A percentile compares a stretch with the other conserved stretches of the same genome.
These are phyloP conservation scores for Drosophila borborema DNA, from an alignment of 2,888 invertebrate genomes.

Conservation along the genomic window DNA sequence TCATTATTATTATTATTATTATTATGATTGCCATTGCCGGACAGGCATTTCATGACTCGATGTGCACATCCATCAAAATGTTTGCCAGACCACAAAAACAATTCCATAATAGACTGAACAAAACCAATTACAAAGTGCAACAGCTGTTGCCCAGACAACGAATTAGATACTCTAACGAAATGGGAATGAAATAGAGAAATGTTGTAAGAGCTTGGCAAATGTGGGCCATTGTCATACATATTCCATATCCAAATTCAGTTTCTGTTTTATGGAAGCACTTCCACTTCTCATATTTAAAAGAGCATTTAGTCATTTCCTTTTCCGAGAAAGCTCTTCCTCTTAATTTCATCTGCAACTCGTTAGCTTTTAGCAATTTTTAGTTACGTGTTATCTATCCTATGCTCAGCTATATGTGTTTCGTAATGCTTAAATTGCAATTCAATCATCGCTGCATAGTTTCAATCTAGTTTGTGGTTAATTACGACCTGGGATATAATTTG, in stretches of 20 bases:
- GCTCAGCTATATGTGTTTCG: not conserved
- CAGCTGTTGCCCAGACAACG: not conserved
- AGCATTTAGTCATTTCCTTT: not conserved
- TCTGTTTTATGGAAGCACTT: not conserved
- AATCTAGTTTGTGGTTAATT: slow-evolving; percentile 30
- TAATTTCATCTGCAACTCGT: not conserved
- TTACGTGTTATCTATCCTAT: not conserved
- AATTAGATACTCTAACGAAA: not conserved
- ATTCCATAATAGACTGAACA: slow-evolving; percentile 27
- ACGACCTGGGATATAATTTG: slow-evolving; percentile 3
- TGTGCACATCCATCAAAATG: slow-evolving; percentile 56
- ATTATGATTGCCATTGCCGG: slow-evolving; percentile 27
- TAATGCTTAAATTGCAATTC: not conserved
- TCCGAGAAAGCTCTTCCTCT: no score
- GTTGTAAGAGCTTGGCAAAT: not conserved
- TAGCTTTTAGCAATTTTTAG: not conserved
- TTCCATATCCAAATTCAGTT: not conserved
- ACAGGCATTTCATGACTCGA: slow-evolving; percentile 19
- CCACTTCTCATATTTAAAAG: no score
- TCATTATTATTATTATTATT: slow-evolving; percentile 47
- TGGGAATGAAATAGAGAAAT: not conserved
- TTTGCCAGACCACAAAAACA: slow-evolving; percentile 35
- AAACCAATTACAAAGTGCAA: slow-evolving; percentile 35
- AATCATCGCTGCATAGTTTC: not conserved
- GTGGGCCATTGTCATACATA: no score